These are phyloP conservation scores for Marmota monax DNA, from an alignment of 2,113 vertebrate genomes.

Conservation along the genomic window DNA sequence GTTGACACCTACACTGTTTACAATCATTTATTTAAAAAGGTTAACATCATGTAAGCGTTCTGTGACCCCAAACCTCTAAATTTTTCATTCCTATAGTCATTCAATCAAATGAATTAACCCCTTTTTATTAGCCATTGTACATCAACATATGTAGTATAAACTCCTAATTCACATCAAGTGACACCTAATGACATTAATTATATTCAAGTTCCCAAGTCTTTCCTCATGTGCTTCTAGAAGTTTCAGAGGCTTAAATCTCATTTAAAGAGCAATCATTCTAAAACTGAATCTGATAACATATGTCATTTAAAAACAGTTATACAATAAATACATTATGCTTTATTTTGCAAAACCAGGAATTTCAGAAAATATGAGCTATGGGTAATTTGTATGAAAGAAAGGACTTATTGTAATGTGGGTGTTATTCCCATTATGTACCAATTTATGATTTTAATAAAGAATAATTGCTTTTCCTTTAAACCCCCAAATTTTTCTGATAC, in stretches of 20 bases:
- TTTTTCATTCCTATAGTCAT: neutral
- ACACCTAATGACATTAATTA: neutral
- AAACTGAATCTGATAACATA: constrained; percentile 22
- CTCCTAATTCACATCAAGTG: neutral
- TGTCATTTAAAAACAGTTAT: neutral
- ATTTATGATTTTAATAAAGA: constrained; percentile 2
- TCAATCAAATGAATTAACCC: neutral
- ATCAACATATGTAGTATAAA: neutral
- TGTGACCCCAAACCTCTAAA: neutral
- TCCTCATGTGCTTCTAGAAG: neutral
- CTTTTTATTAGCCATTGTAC: neutral
- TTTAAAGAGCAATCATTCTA: neutral
- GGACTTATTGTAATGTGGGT: neutral
- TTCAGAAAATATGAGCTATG: neutral
- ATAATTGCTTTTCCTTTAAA: neutral
- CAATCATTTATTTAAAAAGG: neutral
- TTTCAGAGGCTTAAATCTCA: neutral
- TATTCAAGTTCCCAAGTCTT: neutral
- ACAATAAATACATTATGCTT: neutral
- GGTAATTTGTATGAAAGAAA: neutral
- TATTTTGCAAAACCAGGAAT: neutral
- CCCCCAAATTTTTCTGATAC: neutral
- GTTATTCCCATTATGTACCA: neutral
- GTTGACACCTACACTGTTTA: neutral
- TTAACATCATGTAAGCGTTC: neutral